Evolutionary conservation across 2,797 vertebrate genomes (phyloP).

Genomic region (Smutsia temminckii): DNA sequence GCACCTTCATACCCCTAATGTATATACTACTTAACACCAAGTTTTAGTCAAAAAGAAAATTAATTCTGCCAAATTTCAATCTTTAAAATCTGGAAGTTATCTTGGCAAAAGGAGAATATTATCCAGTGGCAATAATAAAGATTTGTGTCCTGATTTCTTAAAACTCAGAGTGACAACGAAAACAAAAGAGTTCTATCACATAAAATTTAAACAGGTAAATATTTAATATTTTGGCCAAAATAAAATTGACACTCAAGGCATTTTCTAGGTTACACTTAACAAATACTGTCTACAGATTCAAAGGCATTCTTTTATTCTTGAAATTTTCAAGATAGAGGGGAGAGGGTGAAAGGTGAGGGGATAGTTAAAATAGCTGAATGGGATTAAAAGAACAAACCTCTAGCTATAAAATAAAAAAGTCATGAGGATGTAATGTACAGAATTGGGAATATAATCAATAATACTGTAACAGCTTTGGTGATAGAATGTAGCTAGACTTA

Average conservation of each 20-base stretch:
- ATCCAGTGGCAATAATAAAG: background rate
- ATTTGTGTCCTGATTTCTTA: background rate
- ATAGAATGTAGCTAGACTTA: no score
- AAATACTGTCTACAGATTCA: background rate
- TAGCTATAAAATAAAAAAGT: no score
- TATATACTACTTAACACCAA: background rate
- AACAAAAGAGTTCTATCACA: background rate
- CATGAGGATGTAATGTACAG: no score
- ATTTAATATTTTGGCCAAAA: background rate
- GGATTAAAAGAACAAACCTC: no score
- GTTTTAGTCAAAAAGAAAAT: background rate
- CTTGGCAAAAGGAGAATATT: background rate
- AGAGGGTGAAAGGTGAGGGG: no score
- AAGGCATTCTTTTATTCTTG: background rate
- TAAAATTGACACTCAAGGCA: background rate
- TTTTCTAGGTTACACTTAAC: background rate
- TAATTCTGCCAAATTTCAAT: background rate
- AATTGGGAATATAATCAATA: no score
- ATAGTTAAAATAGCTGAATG: no score
- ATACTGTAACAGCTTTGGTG: no score
- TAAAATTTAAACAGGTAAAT: background rate
- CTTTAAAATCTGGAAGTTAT: background rate
- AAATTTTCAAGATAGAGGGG: background rate
- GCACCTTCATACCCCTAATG: background rate
- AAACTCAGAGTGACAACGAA: background rate